Evolutionary conservation across 2,888 invertebrate species (phyloP).

Genomic region (Tenthredo livida): DNA sequence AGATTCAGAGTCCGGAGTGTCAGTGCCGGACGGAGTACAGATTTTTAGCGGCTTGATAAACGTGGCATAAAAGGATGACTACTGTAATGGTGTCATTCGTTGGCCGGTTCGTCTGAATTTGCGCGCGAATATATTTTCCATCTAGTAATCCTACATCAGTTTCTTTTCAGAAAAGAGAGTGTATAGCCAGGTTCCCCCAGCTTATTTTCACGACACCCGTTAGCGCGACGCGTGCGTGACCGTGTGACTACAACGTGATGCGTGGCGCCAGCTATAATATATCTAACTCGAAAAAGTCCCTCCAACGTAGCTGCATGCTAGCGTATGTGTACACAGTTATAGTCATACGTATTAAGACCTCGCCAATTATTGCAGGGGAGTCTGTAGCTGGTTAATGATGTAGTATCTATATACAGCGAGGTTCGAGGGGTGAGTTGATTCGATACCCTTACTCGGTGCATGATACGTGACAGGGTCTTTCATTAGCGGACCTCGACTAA

Average conservation of each 20-base stretch:
- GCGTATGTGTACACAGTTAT: neutral
- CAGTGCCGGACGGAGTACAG: neutral
- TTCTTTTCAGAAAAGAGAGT: neutral
- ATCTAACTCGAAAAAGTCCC: neutral
- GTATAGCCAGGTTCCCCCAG: neutral
- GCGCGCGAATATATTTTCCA: neutral
- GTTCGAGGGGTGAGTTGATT: neutral
- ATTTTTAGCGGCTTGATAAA: neutral
- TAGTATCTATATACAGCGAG: slow-evolving; percentile 6
- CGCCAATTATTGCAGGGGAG: slow-evolving; percentile 36
- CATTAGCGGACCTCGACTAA: slow-evolving; percentile 16
- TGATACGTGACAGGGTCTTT: slow-evolving; percentile 20
- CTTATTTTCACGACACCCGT: neutral
- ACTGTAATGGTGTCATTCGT: neutral
- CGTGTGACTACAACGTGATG: neutral
- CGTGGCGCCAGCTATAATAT: slow-evolving; percentile 26
- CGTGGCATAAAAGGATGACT: neutral
- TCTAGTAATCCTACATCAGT: neutral
- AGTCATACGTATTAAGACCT: neutral
- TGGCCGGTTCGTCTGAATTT: neutral
- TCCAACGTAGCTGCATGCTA: neutral
- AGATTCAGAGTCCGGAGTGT: neutral
- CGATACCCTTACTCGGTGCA: slow-evolving; percentile 22
- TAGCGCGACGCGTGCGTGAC: slow-evolving; percentile 14
- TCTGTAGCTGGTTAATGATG: slow-evolving; percentile 31